These are phyloP conservation scores for Drosophila mayri DNA, from an alignment of 1,140 invertebrate genomes.

Conservation along the genomic window DNA sequence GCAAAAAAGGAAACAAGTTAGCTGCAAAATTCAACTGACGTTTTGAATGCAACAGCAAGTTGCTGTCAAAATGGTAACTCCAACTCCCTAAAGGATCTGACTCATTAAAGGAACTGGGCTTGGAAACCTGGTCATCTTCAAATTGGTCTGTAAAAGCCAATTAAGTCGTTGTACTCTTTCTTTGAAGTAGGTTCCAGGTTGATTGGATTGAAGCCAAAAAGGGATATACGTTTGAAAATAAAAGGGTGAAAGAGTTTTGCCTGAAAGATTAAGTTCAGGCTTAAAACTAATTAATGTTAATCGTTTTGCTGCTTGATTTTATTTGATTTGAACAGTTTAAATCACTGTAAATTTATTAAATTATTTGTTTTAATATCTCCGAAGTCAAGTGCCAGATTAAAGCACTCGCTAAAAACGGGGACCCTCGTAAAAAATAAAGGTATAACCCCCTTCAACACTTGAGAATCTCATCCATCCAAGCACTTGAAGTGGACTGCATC, in stretches of 20 bases:
- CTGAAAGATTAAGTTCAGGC: neutral
- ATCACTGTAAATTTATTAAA: too few relatives aligned
- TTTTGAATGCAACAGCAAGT: conserved; percentile 32
- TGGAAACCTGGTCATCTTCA: neutral
- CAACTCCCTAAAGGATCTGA: neutral
- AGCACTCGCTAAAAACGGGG: neutral
- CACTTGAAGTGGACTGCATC: conserved; percentile 40
- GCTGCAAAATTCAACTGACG: conserved; percentile 30
- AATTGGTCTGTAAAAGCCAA: conserved; percentile 2
- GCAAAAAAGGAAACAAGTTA: conserved; percentile 16
- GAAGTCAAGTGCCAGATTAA: neutral
- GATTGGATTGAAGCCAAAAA: neutral
- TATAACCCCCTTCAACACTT: neutral
- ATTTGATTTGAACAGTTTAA: neutral
- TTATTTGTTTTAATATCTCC: neutral
- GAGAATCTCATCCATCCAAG: neutral
- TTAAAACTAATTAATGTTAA: neutral
- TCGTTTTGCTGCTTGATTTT: neutral
- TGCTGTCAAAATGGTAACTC: conserved; percentile 15
- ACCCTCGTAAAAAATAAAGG: conserved; percentile 8
- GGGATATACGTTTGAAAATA: neutral
- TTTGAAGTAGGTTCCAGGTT: neutral
- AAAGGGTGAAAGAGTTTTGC: neutral
- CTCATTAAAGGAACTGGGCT: conserved; percentile 10
- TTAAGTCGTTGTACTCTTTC: neutral